These are phyloP conservation scores for Brachyptera risi DNA, from an alignment of 2,888 invertebrate species.

Conservation along the genomic window DNA sequence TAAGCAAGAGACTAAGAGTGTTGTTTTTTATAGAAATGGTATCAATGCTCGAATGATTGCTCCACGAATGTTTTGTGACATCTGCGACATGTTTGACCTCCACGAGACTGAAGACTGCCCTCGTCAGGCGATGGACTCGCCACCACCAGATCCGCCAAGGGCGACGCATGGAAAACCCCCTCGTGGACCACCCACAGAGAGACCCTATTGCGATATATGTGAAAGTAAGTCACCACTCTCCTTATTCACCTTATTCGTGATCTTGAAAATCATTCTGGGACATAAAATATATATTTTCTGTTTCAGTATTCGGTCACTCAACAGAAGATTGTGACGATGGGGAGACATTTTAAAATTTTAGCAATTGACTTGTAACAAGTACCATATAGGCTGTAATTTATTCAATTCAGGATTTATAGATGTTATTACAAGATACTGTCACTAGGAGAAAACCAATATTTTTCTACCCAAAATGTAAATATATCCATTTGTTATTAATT, in stretches of 20 bases:
- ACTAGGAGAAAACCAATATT: slow-evolving; percentile 1
- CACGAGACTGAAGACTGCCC: slow-evolving; percentile 99
- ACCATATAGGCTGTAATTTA: not conserved
- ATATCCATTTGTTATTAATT: not conserved
- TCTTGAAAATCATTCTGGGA: not conserved
- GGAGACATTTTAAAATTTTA: slow-evolving; percentile 65
- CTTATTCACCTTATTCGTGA: not conserved
- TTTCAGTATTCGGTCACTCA: slow-evolving; percentile 83
- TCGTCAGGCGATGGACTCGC: slow-evolving; percentile 61
- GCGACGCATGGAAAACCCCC: slow-evolving; percentile 49
- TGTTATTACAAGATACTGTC: not conserved
- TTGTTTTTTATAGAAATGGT: slow-evolving; percentile 37
- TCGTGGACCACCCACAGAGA: slow-evolving; percentile 44
- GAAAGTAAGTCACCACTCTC: slow-evolving; percentile 62
- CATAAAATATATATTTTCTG: not conserved
- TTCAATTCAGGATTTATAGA: not conserved
- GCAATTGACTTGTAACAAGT: not conserved
- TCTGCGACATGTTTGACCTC: slow-evolving; percentile 92
- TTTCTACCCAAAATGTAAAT: not conserved
- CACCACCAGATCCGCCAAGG: slow-evolving; percentile 52
- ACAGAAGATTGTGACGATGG: slow-evolving; percentile 83
- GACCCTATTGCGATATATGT: slow-evolving; percentile 90
- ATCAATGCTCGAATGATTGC: slow-evolving; percentile 49
- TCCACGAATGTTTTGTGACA: slow-evolving; percentile 92
- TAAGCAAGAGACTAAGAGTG: too few species aligned